These are phyloP conservation scores for Busseola fusca DNA, from an alignment of 2,888 invertebrate species.

Conservation along the genomic window DNA sequence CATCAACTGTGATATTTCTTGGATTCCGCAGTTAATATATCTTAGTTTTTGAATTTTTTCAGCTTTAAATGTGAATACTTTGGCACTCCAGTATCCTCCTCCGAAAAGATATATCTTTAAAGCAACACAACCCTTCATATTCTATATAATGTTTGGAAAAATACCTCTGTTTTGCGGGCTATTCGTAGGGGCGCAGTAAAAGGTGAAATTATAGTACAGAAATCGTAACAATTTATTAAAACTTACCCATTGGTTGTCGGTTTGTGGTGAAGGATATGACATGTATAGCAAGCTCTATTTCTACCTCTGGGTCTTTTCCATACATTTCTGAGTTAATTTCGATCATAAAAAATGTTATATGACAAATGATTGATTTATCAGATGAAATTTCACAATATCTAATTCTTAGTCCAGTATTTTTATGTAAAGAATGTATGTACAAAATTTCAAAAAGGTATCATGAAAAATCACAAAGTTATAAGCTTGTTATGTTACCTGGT, in stretches of 20 bases:
- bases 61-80: constrained; percentile 20
- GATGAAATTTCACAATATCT: background rate
- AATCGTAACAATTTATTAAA: background rate
- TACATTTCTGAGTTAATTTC: background rate
- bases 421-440: too few relatives aligned
- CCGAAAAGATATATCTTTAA: constrained; percentile 41
- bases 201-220: constrained; percentile 40
- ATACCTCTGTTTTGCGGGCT: constrained; percentile 46
- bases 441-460: too few relatives aligned
- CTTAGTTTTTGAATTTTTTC: constrained; percentile 7
- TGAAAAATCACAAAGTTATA: too few relatives aligned
- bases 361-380: background rate
- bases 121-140: constrained; percentile 50
- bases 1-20: constrained; percentile 15
- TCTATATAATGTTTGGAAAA: constrained; percentile 30
- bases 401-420: background rate
- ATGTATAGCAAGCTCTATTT: constrained; percentile 26
- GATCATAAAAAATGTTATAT: background rate
- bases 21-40: constrained; percentile 15
- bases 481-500: too few relatives aligned
- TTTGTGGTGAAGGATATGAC: constrained; percentile 28
- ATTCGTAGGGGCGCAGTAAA: constrained; percentile 37
- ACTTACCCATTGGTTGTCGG: constrained; percentile 7
- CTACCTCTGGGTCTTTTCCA: background rate
- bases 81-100: constrained; percentile 25